These are phyloP conservation scores for Brachionus paranguensis DNA, from an alignment of 1,140 invertebrate genomes.

Conservation along the genomic window DNA sequence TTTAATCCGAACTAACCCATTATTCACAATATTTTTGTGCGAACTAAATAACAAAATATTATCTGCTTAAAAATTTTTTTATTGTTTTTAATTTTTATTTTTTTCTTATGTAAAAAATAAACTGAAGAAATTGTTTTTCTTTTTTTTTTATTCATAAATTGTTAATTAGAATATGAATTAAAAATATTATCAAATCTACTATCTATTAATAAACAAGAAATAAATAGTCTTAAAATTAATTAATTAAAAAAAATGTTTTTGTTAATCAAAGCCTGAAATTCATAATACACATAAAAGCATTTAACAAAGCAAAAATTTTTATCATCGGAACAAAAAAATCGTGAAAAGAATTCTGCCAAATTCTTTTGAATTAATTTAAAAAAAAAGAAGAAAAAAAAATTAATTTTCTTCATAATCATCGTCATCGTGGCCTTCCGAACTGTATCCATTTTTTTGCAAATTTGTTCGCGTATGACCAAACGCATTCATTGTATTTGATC, in stretches of 20 bases:
- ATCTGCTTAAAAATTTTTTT: too few species aligned
- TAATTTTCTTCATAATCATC: conserved; percentile 2
- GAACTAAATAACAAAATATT: too few species aligned
- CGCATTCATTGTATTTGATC: not conserved
- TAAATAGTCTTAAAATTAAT: not conserved
- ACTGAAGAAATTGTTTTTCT: too few species aligned
- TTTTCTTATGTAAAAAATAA: too few species aligned
- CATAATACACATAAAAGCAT: not conserved
- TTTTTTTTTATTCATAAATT: too few species aligned
- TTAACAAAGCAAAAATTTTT: not conserved
- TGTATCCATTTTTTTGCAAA: not conserved
- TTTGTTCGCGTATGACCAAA: not conserved
- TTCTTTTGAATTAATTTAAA: not conserved
- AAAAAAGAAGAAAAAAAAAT: not conserved
- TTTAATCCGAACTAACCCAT: too few species aligned
- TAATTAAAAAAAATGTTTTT: not conserved
- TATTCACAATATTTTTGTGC: too few species aligned
- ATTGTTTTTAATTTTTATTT: too few species aligned
- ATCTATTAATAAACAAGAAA: not conserved
- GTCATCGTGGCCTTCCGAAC: conserved; percentile 3
- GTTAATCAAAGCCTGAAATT: not conserved
- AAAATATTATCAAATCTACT: too few species aligned
- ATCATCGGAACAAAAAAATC: not conserved
- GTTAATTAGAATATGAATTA: too few species aligned
- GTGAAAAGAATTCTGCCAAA: not conserved